phyloP scores from a whole-genome alignment of 2,888 invertebrate genomes.

The Odontothrips loti region DNA sequence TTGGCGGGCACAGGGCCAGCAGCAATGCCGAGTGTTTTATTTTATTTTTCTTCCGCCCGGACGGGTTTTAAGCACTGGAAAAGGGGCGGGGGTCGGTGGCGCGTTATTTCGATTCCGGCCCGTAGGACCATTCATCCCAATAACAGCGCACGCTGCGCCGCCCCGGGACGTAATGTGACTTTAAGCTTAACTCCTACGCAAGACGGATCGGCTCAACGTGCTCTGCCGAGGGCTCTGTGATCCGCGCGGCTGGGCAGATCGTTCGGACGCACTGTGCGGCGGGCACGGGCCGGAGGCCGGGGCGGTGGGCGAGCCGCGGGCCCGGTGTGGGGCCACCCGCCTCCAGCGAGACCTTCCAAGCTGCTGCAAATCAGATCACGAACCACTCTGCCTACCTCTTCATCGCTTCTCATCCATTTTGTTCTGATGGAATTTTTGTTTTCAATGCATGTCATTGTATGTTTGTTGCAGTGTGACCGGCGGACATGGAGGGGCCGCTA shows the following conservation, averaged over 20 bases:
- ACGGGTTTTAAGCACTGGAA: too few species aligned
- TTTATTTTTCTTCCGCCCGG: too few species aligned
- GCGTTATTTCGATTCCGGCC: too few species aligned
- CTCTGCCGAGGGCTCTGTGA: too few species aligned
- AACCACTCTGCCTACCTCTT: not conserved
- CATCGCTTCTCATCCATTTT: too few species aligned
- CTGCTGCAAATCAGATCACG: not conserved
- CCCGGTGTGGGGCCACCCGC: not conserved
- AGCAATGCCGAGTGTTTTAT: too few species aligned
- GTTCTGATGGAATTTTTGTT: too few species aligned
- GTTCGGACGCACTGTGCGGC: not conserved
- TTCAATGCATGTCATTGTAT: too few species aligned
- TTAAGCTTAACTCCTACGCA: not conserved
- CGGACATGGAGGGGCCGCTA: not conserved
- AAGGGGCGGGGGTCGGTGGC: too few species aligned
- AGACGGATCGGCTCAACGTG: conserved; percentile 1
- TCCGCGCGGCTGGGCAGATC: too few species aligned
- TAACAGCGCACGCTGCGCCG: not conserved
- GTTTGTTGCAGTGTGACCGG: not conserved
- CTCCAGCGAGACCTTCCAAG: not conserved
- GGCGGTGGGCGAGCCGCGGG: too few species aligned
- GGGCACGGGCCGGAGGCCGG: not conserved
- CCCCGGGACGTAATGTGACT: not conserved
- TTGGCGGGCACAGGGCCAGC: too few species aligned
- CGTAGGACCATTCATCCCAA: not conserved